Base-by-base conservation (phyloP, 64 coral and sea anemone genomes). In the Montipora sp. region DNA sequence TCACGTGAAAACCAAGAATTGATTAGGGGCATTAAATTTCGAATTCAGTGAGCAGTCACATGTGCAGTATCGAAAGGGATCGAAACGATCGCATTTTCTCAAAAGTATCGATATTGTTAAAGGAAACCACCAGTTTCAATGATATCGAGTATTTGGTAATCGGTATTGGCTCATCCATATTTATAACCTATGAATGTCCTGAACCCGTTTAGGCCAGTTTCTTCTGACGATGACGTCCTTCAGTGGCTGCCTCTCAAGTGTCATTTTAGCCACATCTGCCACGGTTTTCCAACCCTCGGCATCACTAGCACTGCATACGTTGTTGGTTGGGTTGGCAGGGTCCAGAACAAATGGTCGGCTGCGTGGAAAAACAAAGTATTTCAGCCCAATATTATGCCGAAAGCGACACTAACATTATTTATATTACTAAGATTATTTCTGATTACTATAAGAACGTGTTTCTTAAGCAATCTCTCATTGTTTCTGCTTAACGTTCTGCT, bases 281-380 rank as follows among this genome's bases (percentile, higher is more conserved):
- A 67, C 11, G 63, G 15, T 67, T 11, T 67, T 13, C 63, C 63
- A 93, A 13, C 84, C 84, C 8, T 27, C 21, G 13, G 1, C 0
- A 8, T 90, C 77, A 57, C 47, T 53, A 59, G 87, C 87, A 27
- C 79, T 77, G 49, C 87, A 89, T n/a, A 89, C 65, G 4, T 94
- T 94, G 58, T 94, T 94, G 47, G 78, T 83, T 49, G 92, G 92
- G 70, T 94, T 94, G 5, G 92, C 87, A 63, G 87, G 92, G 72
- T 94, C 92, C 87, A 94, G 51, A 50, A 94, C 68, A 18, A 89
- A 68, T 23, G 89, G 89, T 53, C 0, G 11, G 3, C 89, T 90
- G 77, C 73, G 51, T 80, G 44, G 12, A 45, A 59, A 47, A 77
- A 67, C 63, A 67, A 0, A 67, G 63, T 2, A 67, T 67, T 67